Evolutionary conservation across 2,113 vertebrate species (phyloP).

Genomic region (Periophthalmodon schlosseri): DNA sequence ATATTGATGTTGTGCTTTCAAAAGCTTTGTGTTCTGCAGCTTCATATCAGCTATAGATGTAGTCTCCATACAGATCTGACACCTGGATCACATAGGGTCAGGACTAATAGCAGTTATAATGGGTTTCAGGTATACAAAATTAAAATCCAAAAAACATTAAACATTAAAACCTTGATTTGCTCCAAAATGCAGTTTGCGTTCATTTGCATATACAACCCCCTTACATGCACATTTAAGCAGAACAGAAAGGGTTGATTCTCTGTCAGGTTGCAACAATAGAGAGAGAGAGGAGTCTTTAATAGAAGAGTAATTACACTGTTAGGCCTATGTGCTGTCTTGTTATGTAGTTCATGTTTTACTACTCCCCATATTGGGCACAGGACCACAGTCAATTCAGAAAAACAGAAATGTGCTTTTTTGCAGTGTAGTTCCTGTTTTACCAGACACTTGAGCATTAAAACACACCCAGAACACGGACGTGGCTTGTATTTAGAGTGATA

Average conservation of each 20-base stretch:
- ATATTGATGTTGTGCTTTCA: not conserved
- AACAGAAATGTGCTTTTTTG: conserved; percentile 1
- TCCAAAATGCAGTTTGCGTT: too few species aligned
- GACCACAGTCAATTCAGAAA: not conserved
- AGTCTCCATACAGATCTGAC: not conserved
- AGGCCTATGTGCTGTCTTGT: too few species aligned
- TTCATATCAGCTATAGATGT: not conserved
- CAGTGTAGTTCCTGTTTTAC: conserved; percentile 35
- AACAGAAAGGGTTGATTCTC: not conserved
- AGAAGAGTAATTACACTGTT: not conserved
- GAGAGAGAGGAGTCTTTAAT: not conserved
- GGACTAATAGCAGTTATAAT: not conserved
- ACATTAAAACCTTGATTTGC: too few species aligned
- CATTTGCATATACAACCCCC: not conserved
- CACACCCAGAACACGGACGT: conserved; percentile 11
- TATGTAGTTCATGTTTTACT: not conserved
- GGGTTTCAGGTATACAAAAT: not conserved
- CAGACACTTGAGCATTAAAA: conserved; percentile 7
- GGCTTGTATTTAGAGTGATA: conserved; percentile 17
- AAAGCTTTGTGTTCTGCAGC: not conserved
- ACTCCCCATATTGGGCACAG: not conserved
- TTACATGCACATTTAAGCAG: not conserved
- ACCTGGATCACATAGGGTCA: not conserved
- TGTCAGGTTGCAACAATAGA: not conserved
- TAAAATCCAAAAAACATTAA: too few species aligned